Evolutionary conservation across 2,113 vertebrate species (phyloP), one percentile per base, ranked within the genome.

Genomic region (Suricata suricatta): DNA sequence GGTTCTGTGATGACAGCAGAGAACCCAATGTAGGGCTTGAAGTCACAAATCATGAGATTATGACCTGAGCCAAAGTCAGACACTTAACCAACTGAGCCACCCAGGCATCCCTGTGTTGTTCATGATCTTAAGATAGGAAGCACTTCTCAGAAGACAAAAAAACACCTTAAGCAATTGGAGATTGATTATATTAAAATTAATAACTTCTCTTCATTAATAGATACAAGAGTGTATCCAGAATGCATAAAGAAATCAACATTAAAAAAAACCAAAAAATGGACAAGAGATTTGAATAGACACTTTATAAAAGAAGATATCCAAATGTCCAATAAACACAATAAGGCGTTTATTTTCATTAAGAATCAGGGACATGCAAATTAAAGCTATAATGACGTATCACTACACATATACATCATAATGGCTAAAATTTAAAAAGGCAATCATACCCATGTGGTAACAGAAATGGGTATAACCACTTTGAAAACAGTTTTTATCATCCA

Each of bases 81-180:
- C 7, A 8, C 57, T 23, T 60, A 60, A 60, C 57, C 2, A 3
- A 60, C 57, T 60, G 57, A 60, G 57, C 57, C 57, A 60, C 57
- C 57, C 21, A 23, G 57, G 21, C 19, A 19, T 8, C 57, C 57
- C 21, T 60, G 57, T 60, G 23, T 12, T 69, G 69, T 88, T 93
- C 27, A 69, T 71, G 69, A 90, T 41, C 38, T 84, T 41, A 93
- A 29, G 50, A 63, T 33, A 84, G 31, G 71, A 93, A 84, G 63
- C 50, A 89, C 11, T 93, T 84, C 57, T 93, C 88, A 93, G 38
- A 79, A 90, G 41, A 69, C 60, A 38, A 76, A 84, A 93, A 52
- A 47, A 64, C 52, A 76, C 60, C 16, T 71, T 63, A n/a, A 79
- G 29, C 38, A 84, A 50, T 11, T 71, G 15, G 83, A 76, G 88